Conservation (phyloP, 2,113 vertebrate genomes). For the Toxotes jaculatrix region DNA sequence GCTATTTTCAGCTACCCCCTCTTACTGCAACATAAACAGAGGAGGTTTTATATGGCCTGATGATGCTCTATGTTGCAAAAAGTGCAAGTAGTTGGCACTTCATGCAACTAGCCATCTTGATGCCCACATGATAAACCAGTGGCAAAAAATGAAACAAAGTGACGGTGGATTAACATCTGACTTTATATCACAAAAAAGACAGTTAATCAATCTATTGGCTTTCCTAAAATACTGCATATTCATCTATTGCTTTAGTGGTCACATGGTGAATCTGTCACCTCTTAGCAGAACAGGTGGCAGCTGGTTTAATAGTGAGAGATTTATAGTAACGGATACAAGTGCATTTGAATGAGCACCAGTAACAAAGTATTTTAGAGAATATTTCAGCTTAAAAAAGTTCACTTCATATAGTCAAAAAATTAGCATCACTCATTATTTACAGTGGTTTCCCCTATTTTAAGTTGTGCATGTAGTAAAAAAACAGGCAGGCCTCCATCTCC, state of each 20-base stretch:
- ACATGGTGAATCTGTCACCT: conserved; percentile 8
- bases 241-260: conserved; percentile 32
- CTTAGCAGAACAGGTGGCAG: neutral
- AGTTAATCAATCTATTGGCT: neutral
- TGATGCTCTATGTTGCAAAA: neutral
- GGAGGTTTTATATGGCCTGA: neutral
- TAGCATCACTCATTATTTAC: conserved; percentile 17
- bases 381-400: neutral
- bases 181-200: neutral
- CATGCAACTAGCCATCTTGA: neutral
- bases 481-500: neutral
- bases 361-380: conserved; percentile 13
- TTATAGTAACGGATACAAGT: conserved; percentile 20
- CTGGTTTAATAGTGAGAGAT: conserved; percentile 6
- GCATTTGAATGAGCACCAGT: conserved; percentile 38
- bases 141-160: neutral
- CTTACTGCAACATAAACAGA: neutral
- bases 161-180: neutral
- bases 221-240: neutral
- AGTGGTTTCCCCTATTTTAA: conserved; percentile 49
- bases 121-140: neutral
- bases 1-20: neutral
- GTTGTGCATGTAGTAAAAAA: conserved; percentile 17
- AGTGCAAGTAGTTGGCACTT: neutral
- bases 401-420: conserved; percentile 31